Evolutionary conservation across 2,113 vertebrate species (phyloP).

Genomic region (Gila orcuttii): DNA sequence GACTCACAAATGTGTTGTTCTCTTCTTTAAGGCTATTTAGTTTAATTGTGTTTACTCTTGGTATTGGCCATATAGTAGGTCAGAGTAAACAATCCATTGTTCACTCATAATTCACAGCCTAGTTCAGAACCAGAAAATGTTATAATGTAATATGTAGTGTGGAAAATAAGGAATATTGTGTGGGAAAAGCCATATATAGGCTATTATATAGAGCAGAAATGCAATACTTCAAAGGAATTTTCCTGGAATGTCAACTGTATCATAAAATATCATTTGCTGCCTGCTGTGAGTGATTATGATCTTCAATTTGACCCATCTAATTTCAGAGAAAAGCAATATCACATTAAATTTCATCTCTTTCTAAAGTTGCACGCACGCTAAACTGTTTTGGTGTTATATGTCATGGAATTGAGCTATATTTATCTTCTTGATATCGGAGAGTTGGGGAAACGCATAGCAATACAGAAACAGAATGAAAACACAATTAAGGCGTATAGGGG

Average conservation of each 20-base stretch:
- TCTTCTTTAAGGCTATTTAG: constrained; percentile 13
- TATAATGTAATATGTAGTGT: constrained; percentile 15
- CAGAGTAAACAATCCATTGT: constrained; percentile 10
- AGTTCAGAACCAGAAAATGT: background rate
- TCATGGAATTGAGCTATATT: constrained; percentile 23
- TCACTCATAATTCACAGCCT: background rate
- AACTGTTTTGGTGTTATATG: background rate
- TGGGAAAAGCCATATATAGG: background rate
- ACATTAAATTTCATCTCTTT: constrained; percentile 12
- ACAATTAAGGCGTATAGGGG: background rate
- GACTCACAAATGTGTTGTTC: constrained; percentile 5
- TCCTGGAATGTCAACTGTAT: background rate
- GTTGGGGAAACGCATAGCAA: background rate
- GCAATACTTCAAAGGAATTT: constrained; percentile 1
- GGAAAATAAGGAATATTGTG: background rate
- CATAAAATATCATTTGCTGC: background rate
- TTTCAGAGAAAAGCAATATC: constrained; percentile 37
- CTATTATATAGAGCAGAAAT: background rate
- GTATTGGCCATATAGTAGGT: background rate
- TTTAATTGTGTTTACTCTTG: constrained; percentile 9
- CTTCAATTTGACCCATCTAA: constrained; percentile 1
- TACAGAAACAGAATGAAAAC: constrained; percentile 29
- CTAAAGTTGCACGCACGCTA: constrained; percentile 26
- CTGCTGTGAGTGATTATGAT: constrained; percentile 15
- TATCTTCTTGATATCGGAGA: background rate